Evolutionary conservation across 2,888 invertebrate genomes (phyloP), one percentile per base, ranked within the genome.

Genomic region (Hipparchia semele): DNA sequence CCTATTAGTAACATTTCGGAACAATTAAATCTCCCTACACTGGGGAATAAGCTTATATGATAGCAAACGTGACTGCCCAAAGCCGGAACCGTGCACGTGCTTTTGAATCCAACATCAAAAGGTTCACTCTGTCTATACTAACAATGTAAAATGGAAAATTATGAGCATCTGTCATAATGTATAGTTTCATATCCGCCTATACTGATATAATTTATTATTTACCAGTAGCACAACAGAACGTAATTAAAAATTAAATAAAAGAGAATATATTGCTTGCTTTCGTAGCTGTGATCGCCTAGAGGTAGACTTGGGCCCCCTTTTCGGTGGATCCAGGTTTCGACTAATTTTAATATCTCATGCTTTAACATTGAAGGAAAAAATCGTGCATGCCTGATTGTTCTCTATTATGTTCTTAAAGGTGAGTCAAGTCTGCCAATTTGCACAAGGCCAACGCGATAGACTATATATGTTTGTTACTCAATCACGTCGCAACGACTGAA

Each of bases 61-160:
- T 72, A 68, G 54, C 70, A 74, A 74, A 76, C 76, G 74, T 76
- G 76, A 73, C 72, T 72, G 7, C 66, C 58, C n/a, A 74, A 69
- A 74, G 70, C 72, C 49, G 61, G 12, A 59, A 72, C 46, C 59
- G 46, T 70, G 70, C 76, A 76, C 76, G 76, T 76, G 76, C 59
- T 72, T 70, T 71, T 71, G 66, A 73, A 76, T 76, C 76, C 60
- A 51, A 70, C 53, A 64, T 58, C 59, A 70, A 70, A 54, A 46
- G 39, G 56, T 58, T 51, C 33, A 51, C 51, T 76, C 33, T 71
- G 67, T 71, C 58, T 65, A 68, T 58, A 67, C 58, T 74, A 76
- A 74, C 69, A 74, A 58, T 51, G 66, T 69, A 71, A 73, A 71
- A 72, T 74, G 67, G 69, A 61, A 71, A 68, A 56, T 72, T 72